phyloP scores from a whole-genome alignment of 2,113 vertebrate genomes.

The Crotalus tigris region DNA sequence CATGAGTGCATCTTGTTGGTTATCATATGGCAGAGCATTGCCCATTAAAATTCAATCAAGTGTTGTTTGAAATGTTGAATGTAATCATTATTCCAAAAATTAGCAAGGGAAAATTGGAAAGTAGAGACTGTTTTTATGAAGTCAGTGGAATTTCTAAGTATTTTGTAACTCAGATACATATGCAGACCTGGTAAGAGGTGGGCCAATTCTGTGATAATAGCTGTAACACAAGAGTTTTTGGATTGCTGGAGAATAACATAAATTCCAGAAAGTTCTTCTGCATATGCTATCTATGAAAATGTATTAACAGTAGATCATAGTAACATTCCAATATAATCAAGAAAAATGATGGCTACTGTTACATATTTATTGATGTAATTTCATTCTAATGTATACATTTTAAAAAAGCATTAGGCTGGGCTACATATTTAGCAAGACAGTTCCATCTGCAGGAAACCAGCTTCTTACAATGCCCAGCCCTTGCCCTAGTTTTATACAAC shows the following conservation, averaged over 20 bases:
- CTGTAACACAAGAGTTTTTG: too few relatives aligned
- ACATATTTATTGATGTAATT: not conserved
- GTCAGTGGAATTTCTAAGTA: not conserved
- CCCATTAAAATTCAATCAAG: not conserved
- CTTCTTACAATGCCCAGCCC: not conserved
- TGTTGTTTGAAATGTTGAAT: not conserved
- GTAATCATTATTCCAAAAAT: not conserved
- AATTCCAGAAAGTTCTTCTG: not conserved
- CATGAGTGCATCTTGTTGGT: constrained; percentile 42
- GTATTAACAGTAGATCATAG: not conserved
- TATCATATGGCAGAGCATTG: not conserved
- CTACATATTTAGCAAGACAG: not conserved
- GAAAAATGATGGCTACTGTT: not conserved
- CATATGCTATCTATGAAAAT: not conserved
- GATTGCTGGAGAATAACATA: not conserved
- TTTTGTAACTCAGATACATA: not conserved
- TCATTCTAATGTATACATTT: not conserved
- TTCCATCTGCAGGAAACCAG: not conserved
- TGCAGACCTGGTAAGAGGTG: not conserved
- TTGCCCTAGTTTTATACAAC: not conserved
- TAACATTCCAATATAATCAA: not conserved
- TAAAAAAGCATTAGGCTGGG: not conserved
- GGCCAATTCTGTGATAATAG: not conserved
- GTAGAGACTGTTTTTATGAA: not conserved
- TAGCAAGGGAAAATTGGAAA: not conserved